These are phyloP conservation scores for Stegana nigrithorax DNA, from an alignment of 2,888 invertebrate species.

Conservation along the genomic window DNA sequence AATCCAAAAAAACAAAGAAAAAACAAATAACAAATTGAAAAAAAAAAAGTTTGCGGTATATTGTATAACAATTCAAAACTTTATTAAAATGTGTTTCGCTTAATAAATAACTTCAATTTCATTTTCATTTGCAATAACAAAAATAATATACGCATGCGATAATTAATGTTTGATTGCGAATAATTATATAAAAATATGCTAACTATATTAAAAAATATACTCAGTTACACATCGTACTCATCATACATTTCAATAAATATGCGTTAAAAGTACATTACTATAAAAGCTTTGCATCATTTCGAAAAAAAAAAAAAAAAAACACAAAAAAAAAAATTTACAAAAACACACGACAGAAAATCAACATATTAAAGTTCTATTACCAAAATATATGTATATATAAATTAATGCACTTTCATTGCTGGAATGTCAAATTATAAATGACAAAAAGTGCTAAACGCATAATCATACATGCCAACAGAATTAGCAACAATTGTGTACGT, in stretches of 20 bases:
- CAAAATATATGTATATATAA: neutral
- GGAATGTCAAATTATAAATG: conserved; percentile 51
- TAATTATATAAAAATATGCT: neutral
- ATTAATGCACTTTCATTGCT: conserved; percentile 12
- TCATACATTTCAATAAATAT: neutral
- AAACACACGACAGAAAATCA: too few species aligned
- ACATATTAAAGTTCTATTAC: too few species aligned
- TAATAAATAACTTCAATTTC: neutral
- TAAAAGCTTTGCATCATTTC: too few species aligned
- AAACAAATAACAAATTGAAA: neutral
- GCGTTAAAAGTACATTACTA: too few species aligned
- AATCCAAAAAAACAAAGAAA: too few species aligned
- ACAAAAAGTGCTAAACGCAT: conserved; percentile 32
- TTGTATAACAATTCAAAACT: neutral
- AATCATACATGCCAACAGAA: conserved; percentile 25
- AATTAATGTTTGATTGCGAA: neutral
- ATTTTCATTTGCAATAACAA: neutral
- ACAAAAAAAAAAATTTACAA: too few species aligned
- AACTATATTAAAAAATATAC: neutral
- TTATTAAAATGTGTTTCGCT: neutral
- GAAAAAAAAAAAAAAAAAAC: too few species aligned
- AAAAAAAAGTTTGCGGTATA: neutral
- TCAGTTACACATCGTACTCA: neutral
- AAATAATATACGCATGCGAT: neutral
- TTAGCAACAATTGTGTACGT: conserved; percentile 30